Conservation (phyloP, 2,888 invertebrate genomes). For the Lochmaea crataegi region DNA sequence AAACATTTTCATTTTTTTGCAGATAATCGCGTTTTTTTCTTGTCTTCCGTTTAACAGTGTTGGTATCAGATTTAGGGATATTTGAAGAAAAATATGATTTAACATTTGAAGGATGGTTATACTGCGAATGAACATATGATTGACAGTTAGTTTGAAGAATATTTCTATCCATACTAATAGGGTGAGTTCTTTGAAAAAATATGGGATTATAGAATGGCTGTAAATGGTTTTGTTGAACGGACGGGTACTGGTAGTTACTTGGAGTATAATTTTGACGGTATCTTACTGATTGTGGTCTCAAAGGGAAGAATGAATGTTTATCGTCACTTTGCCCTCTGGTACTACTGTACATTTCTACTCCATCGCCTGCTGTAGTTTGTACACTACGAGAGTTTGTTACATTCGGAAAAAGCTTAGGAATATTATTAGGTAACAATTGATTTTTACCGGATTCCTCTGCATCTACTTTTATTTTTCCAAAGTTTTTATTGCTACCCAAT, state of each 20-base stretch:
- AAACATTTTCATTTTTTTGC: slow-evolving; percentile 32
- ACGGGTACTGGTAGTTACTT: slow-evolving; percentile 42
- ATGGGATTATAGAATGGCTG: slow-evolving; percentile 42
- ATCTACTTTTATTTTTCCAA: slow-evolving; percentile 37
- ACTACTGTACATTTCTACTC: slow-evolving; percentile 34
- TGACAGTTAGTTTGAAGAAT: slow-evolving; percentile 38
- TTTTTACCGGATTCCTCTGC: slow-evolving; percentile 20
- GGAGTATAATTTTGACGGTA: slow-evolving; percentile 38
- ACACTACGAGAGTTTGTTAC: slow-evolving; percentile 37
- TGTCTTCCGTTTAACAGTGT: slow-evolving; percentile 32
- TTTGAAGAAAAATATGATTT: slow-evolving; percentile 34
- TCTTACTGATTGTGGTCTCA: slow-evolving; percentile 30
- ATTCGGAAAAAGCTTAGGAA: slow-evolving; percentile 33
- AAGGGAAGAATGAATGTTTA: slow-evolving; percentile 32
- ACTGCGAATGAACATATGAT: slow-evolving; percentile 36
- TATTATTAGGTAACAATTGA: slow-evolving; percentile 13
- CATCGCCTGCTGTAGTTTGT: slow-evolving; percentile 37
- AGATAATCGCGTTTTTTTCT: slow-evolving; percentile 35
- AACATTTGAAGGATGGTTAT: slow-evolving; percentile 34
- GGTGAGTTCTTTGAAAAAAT: slow-evolving; percentile 38
- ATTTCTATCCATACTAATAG: slow-evolving; percentile 34
- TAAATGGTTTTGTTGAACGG: slow-evolving; percentile 42
- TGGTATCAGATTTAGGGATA: slow-evolving; percentile 35
- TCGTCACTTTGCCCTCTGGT: slow-evolving; percentile 24
- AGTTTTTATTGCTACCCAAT: slow-evolving; percentile 39